Percentiles rank a stretch among this genome's conserved stretches.
Evolutionary conservation across 2,113 vertebrate genomes (phyloP).

Genomic region (Excalfactoria chinensis): DNA sequence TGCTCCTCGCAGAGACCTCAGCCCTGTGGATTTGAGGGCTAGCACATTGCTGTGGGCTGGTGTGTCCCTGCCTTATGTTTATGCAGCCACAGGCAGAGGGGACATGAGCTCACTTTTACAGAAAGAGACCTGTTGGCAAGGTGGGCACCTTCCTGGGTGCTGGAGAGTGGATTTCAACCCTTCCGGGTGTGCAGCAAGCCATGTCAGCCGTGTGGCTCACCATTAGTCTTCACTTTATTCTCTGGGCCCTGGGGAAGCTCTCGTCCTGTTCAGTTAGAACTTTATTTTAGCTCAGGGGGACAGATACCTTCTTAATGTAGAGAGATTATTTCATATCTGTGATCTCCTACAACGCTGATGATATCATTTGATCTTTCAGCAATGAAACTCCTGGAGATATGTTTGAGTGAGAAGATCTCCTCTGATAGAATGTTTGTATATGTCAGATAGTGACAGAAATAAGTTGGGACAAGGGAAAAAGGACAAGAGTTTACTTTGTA

Average conservation of each 20-base stretch:
- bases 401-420: neutral
- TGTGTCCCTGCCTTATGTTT: neutral
- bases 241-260: neutral
- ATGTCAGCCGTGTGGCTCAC: neutral
- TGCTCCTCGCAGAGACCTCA: neutral
- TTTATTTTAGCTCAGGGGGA: neutral
- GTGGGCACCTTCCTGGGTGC: neutral
- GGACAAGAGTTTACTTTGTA: neutral
- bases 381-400: neutral
- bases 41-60: neutral
- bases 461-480: neutral
- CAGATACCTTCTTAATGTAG: neutral
- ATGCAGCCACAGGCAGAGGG: neutral
- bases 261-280: neutral
- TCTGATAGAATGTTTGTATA: neutral
- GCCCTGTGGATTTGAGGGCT: neutral
- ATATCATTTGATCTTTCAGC: neutral
- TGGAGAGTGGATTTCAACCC: neutral
- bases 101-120: neutral
- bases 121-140: neutral
- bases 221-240: neutral
- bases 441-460: neutral
- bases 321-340: neutral
- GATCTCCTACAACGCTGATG: neutral
- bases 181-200: neutral